Percentiles rank a stretch among this genome's conserved stretches.
Conservation (phyloP, 2,888 invertebrate species). For the Hirtodrosophila alboralis region DNA sequence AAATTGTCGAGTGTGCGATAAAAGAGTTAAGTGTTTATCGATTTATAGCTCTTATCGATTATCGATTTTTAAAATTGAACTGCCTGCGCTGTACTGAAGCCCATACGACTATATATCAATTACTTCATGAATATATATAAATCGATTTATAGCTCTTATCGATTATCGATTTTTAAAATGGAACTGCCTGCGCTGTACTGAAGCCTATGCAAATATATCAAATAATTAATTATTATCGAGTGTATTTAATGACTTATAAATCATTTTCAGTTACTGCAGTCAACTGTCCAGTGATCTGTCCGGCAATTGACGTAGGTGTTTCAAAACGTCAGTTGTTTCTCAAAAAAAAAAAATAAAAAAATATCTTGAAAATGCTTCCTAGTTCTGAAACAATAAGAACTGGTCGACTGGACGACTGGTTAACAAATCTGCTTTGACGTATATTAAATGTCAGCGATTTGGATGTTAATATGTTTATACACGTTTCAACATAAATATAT, state of each 20-base stretch:
- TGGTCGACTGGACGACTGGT: constrained; percentile 23
- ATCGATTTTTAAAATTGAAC: too few species aligned
- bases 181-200: too few species aligned
- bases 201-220: not conserved
- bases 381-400: constrained; percentile 29
- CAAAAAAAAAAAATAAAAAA: constrained; percentile 11
- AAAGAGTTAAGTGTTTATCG: too few species aligned
- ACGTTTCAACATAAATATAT: constrained; percentile 21
- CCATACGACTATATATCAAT: too few species aligned
- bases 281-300: constrained; percentile 15
- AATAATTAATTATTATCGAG: not conserved
- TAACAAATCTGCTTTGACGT: constrained; percentile 20
- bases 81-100: too few species aligned
- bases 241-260: constrained; percentile 26
- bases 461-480: constrained; percentile 29
- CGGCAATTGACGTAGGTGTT: constrained; percentile 28
- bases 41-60: too few species aligned
- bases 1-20: too few species aligned
- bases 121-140: too few species aligned
- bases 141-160: too few species aligned
- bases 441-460: constrained; percentile 22
- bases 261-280: too few species aligned
- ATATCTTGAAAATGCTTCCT: constrained; percentile 41
- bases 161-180: too few species aligned
- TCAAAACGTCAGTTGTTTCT: too few species aligned